Evolutionary conservation across 2,888 invertebrate species (phyloP).

Genomic region (Zootermopsis nevadensis): DNA sequence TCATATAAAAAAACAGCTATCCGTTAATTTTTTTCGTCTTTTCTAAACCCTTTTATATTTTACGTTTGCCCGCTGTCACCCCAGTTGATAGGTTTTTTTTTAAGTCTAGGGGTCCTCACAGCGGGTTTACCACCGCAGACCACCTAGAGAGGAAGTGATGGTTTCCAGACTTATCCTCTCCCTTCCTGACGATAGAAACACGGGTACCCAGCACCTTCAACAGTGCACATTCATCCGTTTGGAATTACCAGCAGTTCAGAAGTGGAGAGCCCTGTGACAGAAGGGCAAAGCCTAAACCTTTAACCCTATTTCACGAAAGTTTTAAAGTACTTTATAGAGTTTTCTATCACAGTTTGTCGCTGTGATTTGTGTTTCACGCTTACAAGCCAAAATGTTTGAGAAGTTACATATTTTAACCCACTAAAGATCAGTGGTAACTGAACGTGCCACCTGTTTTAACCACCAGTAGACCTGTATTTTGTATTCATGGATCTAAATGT

Average conservation of each 20-base stretch:
- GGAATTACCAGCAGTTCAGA: not conserved
- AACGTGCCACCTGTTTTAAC: too few species aligned
- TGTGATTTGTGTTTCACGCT: not conserved
- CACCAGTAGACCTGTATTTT: too few species aligned
- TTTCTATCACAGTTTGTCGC: not conserved
- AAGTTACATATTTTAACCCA: too few species aligned
- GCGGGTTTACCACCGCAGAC: slow-evolving; percentile 37
- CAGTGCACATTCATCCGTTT: slow-evolving; percentile 18
- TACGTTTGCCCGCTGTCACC: slow-evolving; percentile 26
- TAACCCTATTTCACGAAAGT: not conserved
- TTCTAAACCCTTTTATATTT: slow-evolving; percentile 25
- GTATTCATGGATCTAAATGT: too few species aligned
- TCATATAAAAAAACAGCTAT: slow-evolving; percentile 14
- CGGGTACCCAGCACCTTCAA: slow-evolving; percentile 12
- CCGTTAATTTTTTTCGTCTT: not conserved
- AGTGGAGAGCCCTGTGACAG: not conserved
- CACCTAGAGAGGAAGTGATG: slow-evolving; percentile 39
- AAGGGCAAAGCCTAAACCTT: not conserved
- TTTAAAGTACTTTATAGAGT: not conserved
- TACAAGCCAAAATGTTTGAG: too few species aligned
- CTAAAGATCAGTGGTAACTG: too few species aligned
- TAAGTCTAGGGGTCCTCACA: slow-evolving; percentile 30
- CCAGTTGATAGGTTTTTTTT: slow-evolving; percentile 10
- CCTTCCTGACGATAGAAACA: not conserved
- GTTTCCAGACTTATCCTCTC: slow-evolving; percentile 8